Evolutionary conservation across 1,140 invertebrate species (phyloP).

Genomic region (Leptonema lineaticorne): DNA sequence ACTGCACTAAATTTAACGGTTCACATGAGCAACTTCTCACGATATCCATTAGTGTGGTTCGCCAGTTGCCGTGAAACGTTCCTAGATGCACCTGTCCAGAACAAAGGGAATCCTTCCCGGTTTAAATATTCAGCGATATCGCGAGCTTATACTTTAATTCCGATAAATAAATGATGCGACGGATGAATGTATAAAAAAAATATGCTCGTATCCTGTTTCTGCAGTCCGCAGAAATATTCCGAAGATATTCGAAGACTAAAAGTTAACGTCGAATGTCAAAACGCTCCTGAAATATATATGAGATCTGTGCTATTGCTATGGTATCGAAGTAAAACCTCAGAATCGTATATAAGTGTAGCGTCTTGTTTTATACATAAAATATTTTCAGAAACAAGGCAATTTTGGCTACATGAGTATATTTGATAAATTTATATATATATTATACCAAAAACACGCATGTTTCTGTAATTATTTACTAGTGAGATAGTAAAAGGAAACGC

Average conservation of each 20-base stretch:
- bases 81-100: slow-evolving; percentile 3
- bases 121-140: slow-evolving; percentile 21
- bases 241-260: neutral
- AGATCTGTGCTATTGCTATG: too few relatives aligned
- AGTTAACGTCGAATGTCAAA: slow-evolving; percentile 10
- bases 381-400: too few relatives aligned
- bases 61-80: slow-evolving; percentile 19
- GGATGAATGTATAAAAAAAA: neutral
- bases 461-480: too few relatives aligned
- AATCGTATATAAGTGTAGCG: too few relatives aligned
- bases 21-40: slow-evolving; percentile 19
- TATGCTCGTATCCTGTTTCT: neutral
- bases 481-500: neutral
- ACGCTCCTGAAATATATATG: slow-evolving; percentile 1
- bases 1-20: slow-evolving; percentile 16
- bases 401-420: too few relatives aligned
- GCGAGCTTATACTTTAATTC: slow-evolving; percentile 17
- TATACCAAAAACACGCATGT: too few relatives aligned
- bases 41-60: slow-evolving; percentile 21
- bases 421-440: too few relatives aligned
- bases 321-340: too few relatives aligned
- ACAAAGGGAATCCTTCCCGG: slow-evolving; percentile 20
- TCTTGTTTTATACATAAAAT: too few relatives aligned
- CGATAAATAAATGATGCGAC: slow-evolving; percentile 10
- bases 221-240: neutral